Conservation (phyloP, 2,888 invertebrate species). For the Chirona hameri region DNA sequence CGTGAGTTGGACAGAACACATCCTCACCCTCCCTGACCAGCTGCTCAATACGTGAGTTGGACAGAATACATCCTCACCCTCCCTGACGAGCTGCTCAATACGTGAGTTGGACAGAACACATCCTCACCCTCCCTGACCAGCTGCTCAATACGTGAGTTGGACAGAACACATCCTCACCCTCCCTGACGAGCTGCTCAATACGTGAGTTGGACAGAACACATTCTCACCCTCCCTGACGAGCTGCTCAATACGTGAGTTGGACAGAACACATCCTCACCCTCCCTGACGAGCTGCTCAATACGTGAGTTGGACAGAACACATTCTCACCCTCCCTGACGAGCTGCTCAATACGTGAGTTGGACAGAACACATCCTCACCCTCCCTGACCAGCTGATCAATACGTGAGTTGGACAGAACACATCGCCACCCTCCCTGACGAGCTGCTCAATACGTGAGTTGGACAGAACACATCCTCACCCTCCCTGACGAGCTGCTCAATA, state of each 20-base stretch:
- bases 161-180: slow-evolving; percentile 76
- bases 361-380: slow-evolving; percentile 76
- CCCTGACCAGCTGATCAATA: slow-evolving; percentile 68
- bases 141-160: slow-evolving; percentile 55
- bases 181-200: slow-evolving; percentile 68
- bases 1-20: slow-evolving; percentile 59
- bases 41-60: slow-evolving; percentile 55
- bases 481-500: slow-evolving; percentile 68
- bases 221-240: slow-evolving; percentile 75
- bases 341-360: slow-evolving; percentile 55
- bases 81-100: slow-evolving; percentile 68
- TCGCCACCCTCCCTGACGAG: slow-evolving; percentile 75
- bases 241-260: slow-evolving; percentile 55
- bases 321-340: slow-evolving; percentile 75
- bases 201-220: slow-evolving; percentile 59
- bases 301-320: slow-evolving; percentile 59
- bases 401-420: slow-evolving; percentile 59
- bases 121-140: slow-evolving; percentile 75
- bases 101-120: slow-evolving; percentile 59
- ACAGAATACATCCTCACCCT: slow-evolving; percentile 77
- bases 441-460: slow-evolving; percentile 55
- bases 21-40: slow-evolving; percentile 75
- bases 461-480: slow-evolving; percentile 76
- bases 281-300: slow-evolving; percentile 68
- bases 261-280: slow-evolving; percentile 76